phyloP scores from a whole-genome alignment of 2,797 vertebrate genomes.

The Sparidentex hasta region DNA sequence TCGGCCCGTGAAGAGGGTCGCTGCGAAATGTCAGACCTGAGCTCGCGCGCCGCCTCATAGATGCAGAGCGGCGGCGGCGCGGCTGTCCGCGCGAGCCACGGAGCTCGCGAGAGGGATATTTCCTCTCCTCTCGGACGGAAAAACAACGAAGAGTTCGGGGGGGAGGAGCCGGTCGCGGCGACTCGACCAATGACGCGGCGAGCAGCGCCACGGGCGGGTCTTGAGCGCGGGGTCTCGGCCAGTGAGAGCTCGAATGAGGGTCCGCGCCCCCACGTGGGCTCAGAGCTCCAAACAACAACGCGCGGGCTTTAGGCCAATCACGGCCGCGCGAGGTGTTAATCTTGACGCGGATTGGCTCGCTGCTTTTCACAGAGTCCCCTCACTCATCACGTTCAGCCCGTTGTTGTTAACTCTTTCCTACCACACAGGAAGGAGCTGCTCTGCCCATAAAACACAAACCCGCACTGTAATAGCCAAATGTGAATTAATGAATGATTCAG shows the following conservation, averaged over 20 bases:
- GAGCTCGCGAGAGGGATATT: conserved; percentile 81
- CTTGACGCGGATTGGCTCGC: conserved; percentile 82
- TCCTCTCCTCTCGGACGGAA: conserved; percentile 82
- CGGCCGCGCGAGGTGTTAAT: conserved; percentile 79
- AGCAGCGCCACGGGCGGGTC: conserved; percentile 44
- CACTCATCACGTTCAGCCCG: conserved; percentile 82
- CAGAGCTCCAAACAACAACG: conserved; percentile 67
- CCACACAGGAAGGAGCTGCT: conserved; percentile 68
- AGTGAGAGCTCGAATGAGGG: conserved; percentile 46
- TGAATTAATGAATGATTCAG: conserved; percentile 83
- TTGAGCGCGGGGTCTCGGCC: conserved; percentile 37
- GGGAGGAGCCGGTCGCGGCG: not conserved
- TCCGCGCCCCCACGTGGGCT: conserved; percentile 83
- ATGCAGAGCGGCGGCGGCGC: conserved; percentile 71
- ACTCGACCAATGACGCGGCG: conserved; percentile 70
- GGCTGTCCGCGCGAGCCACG: conserved; percentile 71
- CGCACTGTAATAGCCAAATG: conserved; percentile 77
- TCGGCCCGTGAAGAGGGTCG: conserved; percentile 72
- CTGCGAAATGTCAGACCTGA: conserved; percentile 75
- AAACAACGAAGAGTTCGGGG: conserved; percentile 71
- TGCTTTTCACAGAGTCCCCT: conserved; percentile 77
- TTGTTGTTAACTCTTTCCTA: conserved; percentile 86
- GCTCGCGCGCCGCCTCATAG: conserved; percentile 78
- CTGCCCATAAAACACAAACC: conserved; percentile 73
- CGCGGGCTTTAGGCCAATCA: conserved; percentile 77